phyloP scores from a whole-genome alignment of 2,797 vertebrate genomes.

The Peromyscus aztecus region DNA sequence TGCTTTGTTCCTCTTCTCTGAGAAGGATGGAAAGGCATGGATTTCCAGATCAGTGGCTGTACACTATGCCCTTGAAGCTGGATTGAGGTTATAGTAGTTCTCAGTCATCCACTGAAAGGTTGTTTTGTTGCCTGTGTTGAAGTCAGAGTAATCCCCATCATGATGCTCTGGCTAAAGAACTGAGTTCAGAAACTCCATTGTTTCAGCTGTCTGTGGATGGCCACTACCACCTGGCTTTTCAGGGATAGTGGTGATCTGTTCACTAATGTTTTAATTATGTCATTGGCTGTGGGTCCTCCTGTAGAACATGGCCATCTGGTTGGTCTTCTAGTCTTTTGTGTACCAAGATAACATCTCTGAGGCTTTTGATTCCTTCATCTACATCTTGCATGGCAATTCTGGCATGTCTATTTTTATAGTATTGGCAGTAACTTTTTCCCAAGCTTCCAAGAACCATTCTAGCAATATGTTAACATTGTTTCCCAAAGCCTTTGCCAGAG shows the following conservation, averaged over 20 bases:
- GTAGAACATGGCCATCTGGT: neutral
- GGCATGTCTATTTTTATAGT: conserved; percentile 33
- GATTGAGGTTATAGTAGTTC: neutral
- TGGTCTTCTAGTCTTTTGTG: neutral
- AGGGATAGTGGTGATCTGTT: neutral
- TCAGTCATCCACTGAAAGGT: neutral
- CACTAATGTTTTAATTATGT: conserved; percentile 10
- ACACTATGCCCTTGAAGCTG: neutral
- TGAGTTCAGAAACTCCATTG: neutral
- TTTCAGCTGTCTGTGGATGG: neutral
- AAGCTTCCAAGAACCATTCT: conserved; percentile 30
- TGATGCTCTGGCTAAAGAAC: neutral
- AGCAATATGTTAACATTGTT: conserved; percentile 25
- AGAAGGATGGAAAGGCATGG: neutral
- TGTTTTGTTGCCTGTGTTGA: neutral
- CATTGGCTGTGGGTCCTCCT: neutral
- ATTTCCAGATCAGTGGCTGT: neutral
- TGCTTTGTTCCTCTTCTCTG: neutral
- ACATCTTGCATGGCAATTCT: neutral
- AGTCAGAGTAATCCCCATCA: neutral
- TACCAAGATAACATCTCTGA: conserved; percentile 32
- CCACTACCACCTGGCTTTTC: neutral
- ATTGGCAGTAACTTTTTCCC: neutral
- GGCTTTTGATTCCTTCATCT: conserved; percentile 11
- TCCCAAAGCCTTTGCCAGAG: conserved; percentile 18